Base-by-base conservation (phyloP, 2,113 vertebrate species). In the Crotalus horridus region DNA sequence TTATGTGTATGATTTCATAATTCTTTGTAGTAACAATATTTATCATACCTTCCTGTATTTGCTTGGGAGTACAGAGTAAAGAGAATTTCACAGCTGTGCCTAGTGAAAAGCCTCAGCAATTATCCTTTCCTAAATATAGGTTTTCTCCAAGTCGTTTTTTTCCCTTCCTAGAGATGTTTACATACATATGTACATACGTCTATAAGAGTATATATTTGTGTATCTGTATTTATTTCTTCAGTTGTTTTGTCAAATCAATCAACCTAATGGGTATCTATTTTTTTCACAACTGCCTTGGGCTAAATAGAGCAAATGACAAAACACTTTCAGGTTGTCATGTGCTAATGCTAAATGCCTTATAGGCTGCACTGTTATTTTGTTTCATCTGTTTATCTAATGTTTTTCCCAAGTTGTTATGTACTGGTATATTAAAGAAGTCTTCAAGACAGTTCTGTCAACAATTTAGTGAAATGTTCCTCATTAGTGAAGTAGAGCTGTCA, bases 361-460 rank as follows among this genome's bases (percentile, higher is more conserved):
- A 96, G 97, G 97, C 97, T 97, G 96, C 94, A 85, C 89, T 90
- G 95, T 97, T 97, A 97, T 98, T 98, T 98, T 97, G 98, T 98
- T 98, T 98, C 98, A 97, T 98, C 98, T 96, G 93, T 95, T 97
- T 98, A 98, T 98, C 98, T 97, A 96, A 98, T 98, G 98, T 97
- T 96, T 98, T 98, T 96, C 97, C 97, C 96, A 96, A 96, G 97
- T 97, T 97, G 96, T 98, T 98, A 96, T 97, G 97, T 98, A 96
- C 97, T 98, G 97, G 97, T 97, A 97, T 98, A 98, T 98, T 98
- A 98, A 98, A 98, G 97, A 97, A 98, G 95, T 95, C 97, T 97
- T 97, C 96, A 96, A 97, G 98, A 98, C 97, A 98, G 96, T 96
- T 98, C 98, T 98, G 98, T 98, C 98, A 98, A 98, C 98, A 98